Base-by-base conservation (phyloP, 2,797 vertebrate species). In the Gymnothorax reevesii region DNA sequence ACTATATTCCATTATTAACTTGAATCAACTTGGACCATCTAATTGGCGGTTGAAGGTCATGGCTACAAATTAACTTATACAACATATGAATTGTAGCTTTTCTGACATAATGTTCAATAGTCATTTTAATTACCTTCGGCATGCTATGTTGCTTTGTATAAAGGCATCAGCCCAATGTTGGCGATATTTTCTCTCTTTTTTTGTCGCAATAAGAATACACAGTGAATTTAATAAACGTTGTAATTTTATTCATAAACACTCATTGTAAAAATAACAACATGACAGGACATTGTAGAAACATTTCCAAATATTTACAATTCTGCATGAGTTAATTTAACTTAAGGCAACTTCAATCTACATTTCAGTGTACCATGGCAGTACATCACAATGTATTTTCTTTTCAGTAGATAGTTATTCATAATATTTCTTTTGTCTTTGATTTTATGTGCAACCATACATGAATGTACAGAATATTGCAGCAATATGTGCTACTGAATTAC, bases 401-500 rank as follows among this genome's bases (percentile, higher is more conserved):
- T 49, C 55, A 75, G 54, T 22, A 62, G 8, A 83, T 66, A 15
- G 15, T 52, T 77, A n/a, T 75, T 60, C 52, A 17, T 6, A 22
- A 33, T 13, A 57, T 27, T 17, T 55, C 57, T 83, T 83, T 27
- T 57, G 27, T 75, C 33, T 69, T 57, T 57, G 15, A 82, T 83
- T 57, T 25, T 59, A 83, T 73, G 10, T 73, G n/a, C 62, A 73
- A 27, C 59, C 57, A 73, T 42, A 75, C 59, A 62, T 52, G 62
- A 86, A 86, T 49, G 20, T 83, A 73, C 66, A 57, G 27, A 82
- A 84, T 73, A 25, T 75, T 55, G 86, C 86, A 83, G 82, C 86
- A 87, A 88, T 88, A 84, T 93, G 93, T 88, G 91, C 93, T 89
- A 89, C 91, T 88, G 42, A 25, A 86, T 83, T 88, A 86, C 79